Conservation (phyloP, 2,888 invertebrate genomes). For the Andrena bicolor region DNA sequence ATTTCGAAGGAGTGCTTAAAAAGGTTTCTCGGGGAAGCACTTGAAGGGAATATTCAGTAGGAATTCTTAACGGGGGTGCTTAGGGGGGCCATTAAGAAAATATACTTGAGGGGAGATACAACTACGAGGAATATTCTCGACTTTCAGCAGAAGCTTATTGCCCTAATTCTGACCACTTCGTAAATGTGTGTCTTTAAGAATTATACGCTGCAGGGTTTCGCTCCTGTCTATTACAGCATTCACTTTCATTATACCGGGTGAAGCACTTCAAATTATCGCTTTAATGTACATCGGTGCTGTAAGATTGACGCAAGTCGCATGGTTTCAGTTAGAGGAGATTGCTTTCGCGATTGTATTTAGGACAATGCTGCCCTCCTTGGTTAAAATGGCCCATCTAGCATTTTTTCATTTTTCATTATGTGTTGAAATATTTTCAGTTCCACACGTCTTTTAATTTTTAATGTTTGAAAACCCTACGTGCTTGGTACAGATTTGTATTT, state of each 20-base stretch:
- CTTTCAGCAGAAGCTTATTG: slow-evolving; percentile 2
- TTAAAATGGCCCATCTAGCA: no score
- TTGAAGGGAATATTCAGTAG: no score
- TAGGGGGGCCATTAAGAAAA: neutral
- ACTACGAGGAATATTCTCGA: neutral
- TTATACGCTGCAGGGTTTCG: neutral
- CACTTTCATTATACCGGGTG: neutral
- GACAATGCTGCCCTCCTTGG: neutral
- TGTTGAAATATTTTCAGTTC: no score
- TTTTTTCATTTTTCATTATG: no score
- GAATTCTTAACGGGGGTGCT: no score
- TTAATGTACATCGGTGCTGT: neutral
- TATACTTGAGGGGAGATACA: neutral
- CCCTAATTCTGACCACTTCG: neutral
- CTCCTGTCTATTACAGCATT: neutral
- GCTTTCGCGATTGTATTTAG: neutral
- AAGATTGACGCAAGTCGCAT: slow-evolving; percentile 6
- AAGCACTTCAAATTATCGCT: slow-evolving; percentile 4
- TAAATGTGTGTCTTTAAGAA: neutral
- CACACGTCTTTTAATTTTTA: no score
- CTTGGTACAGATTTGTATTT: no score
- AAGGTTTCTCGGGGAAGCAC: no score
- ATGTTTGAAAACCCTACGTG: no score
- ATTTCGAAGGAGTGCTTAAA: no score
- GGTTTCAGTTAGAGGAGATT: neutral